A percentile compares a stretch with the other conserved stretches of the same genome.
Conservation (phyloP, 2,113 vertebrate species). For the chimpanzee (Pan troglodytes) region NHGRI_mPanTro3-v2.1_pri NC_072421.2:30730001-30730500, state of each 20-base stretch:
- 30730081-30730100: not conserved
- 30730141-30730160: not conserved
- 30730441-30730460: no score
- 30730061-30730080: not conserved
- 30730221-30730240: not conserved
- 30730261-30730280: not conserved
- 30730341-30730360: not conserved
- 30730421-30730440: no score
- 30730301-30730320: slow-evolving; percentile 28
- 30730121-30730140: not conserved
- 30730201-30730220: not conserved
- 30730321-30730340: not conserved
- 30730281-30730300: slow-evolving; percentile 1
- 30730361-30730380: slow-evolving; percentile 10
- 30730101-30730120: not conserved
- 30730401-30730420: no score
- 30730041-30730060: not conserved
- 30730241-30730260: not conserved
- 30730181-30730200: not conserved
- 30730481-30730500: no score
- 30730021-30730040: not conserved
- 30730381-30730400: not conserved
- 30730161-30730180: not conserved
- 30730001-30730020: not conserved
- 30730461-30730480: no score